Percentiles rank a stretch among this genome's conserved stretches.
phyloP scores from a whole-genome alignment of 1,140 invertebrate genomes.

The Condylostylus longicornis region DNA sequence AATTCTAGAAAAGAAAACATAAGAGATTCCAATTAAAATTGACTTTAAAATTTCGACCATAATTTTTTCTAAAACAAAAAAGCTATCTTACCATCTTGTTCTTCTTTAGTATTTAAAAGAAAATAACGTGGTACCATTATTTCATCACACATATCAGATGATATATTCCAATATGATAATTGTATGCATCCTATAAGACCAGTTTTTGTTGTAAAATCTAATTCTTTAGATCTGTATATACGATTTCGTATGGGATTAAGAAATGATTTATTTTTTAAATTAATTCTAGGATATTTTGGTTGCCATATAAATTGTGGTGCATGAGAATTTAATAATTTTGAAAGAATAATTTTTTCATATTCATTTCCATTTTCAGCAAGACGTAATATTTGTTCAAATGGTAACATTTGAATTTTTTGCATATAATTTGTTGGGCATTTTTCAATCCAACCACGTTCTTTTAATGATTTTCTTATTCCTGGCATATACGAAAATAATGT shows the following conservation, averaged over 20 bases:
- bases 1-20: no score
- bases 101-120: conserved; percentile 33
- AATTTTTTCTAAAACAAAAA: conserved; percentile 60
- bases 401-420: conserved; percentile 28
- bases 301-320: conserved; percentile 44
- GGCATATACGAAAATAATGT: conserved; percentile 32
- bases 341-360: conserved; percentile 33
- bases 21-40: conserved; percentile 49
- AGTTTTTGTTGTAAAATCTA: conserved; percentile 43
- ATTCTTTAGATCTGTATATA: conserved; percentile 34
- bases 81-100: conserved; percentile 40
- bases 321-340: conserved; percentile 40
- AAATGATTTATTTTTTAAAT: conserved; percentile 27
- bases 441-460: conserved; percentile 44
- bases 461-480: conserved; percentile 37
- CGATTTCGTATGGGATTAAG: conserved; percentile 37
- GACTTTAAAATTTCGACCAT: conserved; percentile 66
- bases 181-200: conserved; percentile 42
- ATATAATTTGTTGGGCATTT: conserved; percentile 32
- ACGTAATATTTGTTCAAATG: conserved; percentile 20
- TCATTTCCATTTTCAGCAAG: conserved; percentile 26
- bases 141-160: conserved; percentile 38
- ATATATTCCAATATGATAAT: conserved; percentile 42
- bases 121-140: conserved; percentile 42
- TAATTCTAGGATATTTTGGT: conserved; percentile 21